Conservation (phyloP, 1,140 invertebrate species). For the Pseudomyrmex gracilis region DNA sequence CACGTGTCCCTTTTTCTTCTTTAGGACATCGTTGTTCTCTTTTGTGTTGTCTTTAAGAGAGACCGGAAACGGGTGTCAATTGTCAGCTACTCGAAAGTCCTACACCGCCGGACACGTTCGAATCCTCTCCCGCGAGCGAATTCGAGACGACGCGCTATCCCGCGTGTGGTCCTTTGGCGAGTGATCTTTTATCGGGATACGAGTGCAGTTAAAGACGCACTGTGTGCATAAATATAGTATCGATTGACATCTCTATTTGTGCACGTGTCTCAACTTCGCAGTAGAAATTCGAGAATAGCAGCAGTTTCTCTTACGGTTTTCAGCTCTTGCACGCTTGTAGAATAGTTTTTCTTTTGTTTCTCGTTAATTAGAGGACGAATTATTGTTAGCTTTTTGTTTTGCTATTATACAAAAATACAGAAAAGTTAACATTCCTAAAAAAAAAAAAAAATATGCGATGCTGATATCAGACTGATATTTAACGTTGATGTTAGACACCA, state of each 20-base stretch:
- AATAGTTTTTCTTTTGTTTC: not conserved
- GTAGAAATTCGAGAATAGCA: not conserved
- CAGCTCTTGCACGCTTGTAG: not conserved
- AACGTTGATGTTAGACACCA: not conserved
- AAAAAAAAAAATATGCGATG: not conserved
- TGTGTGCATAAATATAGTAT: conserved; percentile 15
- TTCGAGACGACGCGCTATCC: conserved; percentile 49
- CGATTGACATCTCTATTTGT: not conserved
- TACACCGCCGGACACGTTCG: conserved; percentile 47
- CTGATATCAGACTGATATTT: not conserved
- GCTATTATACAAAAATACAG: not conserved
- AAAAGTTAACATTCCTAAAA: not conserved
- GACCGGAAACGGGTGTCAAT: conserved; percentile 81
- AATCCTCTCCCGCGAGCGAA: conserved; percentile 46
- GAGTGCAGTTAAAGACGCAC: conserved; percentile 13
- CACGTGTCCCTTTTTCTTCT: conserved; percentile 77
- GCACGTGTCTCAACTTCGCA: conserved; percentile 8
- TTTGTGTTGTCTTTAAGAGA: conserved; percentile 46
- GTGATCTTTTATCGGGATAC: conserved; percentile 42
- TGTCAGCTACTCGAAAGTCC: conserved; percentile 69
- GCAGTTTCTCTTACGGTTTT: not conserved
- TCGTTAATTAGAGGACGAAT: not conserved
- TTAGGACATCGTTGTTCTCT: conserved; percentile 51
- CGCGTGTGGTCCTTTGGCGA: conserved; percentile 76
- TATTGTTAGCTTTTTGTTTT: not conserved